Percentiles rank a stretch among this genome's conserved stretches.
phyloP scores from a whole-genome alignment of 2,888 invertebrate genomes.

The Neoitamus cyanurus region DNA sequence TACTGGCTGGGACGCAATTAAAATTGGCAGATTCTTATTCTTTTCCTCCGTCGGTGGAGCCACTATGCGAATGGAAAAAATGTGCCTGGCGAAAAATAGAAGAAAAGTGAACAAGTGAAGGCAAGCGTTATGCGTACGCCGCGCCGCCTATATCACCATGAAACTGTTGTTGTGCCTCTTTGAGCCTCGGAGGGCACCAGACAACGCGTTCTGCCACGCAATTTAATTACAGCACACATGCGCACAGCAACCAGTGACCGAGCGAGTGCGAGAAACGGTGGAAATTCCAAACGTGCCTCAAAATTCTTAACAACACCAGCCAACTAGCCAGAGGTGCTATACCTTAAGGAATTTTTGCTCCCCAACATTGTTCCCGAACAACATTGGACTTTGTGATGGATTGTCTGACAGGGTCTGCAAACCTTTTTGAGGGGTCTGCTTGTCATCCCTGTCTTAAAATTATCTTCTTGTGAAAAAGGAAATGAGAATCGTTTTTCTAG shows the following conservation, averaged over 20 bases:
- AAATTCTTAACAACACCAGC: constrained; percentile 14
- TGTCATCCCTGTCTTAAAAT: too few relatives aligned
- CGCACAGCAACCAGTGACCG: neutral
- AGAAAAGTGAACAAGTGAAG: neutral
- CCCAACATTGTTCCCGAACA: neutral
- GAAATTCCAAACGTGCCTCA: constrained; percentile 31
- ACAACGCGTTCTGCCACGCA: neutral
- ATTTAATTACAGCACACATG: constrained; percentile 20
- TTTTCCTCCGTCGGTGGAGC: neutral
- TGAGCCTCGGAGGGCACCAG: neutral
- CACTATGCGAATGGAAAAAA: neutral
- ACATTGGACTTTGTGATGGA: neutral
- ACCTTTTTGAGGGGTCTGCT: neutral
- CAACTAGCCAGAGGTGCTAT: neutral
- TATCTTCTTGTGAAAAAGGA: neutral
- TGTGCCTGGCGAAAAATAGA: neutral
- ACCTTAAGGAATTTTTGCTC: constrained; percentile 16
- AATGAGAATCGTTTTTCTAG: too few relatives aligned
- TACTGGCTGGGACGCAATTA: constrained; percentile 17
- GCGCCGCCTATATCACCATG: neutral
- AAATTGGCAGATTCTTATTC: constrained; percentile 29
- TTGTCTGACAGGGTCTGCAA: neutral
- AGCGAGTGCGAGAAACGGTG: neutral
- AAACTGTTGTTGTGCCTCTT: neutral
- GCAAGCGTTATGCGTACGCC: neutral